These are phyloP conservation scores for Chaunax sp. DNA, from an alignment of 2,797 vertebrate genomes.

Conservation along the genomic window DNA sequence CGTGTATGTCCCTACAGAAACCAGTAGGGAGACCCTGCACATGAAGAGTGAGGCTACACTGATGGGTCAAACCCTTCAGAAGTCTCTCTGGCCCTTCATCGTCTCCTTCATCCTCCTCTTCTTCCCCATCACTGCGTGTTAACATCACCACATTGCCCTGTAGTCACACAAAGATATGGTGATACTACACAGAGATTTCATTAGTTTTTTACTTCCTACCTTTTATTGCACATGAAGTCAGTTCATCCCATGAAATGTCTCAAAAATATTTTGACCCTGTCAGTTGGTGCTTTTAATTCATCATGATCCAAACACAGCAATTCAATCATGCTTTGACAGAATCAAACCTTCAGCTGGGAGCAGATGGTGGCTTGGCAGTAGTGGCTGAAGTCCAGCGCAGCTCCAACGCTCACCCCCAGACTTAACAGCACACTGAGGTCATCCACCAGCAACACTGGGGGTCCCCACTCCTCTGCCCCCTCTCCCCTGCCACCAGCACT, in stretches of 20 bases:
- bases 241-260: too few species aligned
- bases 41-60: slow-evolving; percentile 87
- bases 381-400: slow-evolving; percentile 91
- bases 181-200: background rate
- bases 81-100: slow-evolving; percentile 85
- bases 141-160: slow-evolving; percentile 92
- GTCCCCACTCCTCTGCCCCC: slow-evolving; percentile 64
- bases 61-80: slow-evolving; percentile 87
- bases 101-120: slow-evolving; percentile 80
- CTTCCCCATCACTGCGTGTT: slow-evolving; percentile 82
- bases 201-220: background rate
- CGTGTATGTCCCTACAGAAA: slow-evolving; percentile 95
- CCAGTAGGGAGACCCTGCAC: slow-evolving; percentile 91
- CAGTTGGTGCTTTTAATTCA: background rate
- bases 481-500: background rate
- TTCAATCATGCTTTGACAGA: background rate
- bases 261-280: too few species aligned
- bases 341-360: slow-evolving; percentile 84
- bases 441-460: slow-evolving; percentile 89
- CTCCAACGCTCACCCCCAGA: slow-evolving; percentile 81
- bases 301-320: background rate
- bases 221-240: background rate
- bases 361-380: slow-evolving; percentile 89
- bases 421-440: slow-evolving; percentile 90
- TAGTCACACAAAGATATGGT: background rate